phyloP scores from a whole-genome alignment of 2,797 vertebrate genomes.

The Sebastes jordani region DNA sequence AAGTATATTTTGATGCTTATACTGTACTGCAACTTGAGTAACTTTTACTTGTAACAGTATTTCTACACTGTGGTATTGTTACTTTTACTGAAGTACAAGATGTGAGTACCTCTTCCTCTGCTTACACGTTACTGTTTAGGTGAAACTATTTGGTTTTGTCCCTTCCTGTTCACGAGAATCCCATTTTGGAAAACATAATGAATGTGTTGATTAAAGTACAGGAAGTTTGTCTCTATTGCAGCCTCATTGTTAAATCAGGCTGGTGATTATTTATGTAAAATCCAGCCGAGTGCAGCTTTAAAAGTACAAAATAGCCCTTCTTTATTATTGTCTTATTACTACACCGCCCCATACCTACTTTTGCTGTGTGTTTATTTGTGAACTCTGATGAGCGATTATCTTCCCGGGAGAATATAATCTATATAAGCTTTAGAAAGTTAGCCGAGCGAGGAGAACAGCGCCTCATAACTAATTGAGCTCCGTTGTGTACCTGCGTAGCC shows the following conservation, averaged over 20 bases:
- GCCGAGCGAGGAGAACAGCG: background rate
- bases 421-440: conserved; percentile 8
- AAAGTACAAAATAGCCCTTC: conserved; percentile 8
- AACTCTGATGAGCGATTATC: conserved; percentile 15
- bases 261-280: conserved; percentile 5
- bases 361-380: background rate
- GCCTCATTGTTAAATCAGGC: background rate
- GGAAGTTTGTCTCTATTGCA: background rate
- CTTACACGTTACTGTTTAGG: background rate
- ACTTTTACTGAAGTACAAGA: too few relatives aligned
- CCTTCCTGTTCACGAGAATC: background rate
- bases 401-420: conserved; percentile 13
- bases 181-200: fast-evolving
- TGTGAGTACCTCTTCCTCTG: fast-evolving
- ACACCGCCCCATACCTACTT: background rate
- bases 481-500: conserved; percentile 3
- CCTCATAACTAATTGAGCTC: conserved; percentile 46
- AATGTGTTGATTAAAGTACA: background rate
- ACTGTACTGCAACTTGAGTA: too few relatives aligned
- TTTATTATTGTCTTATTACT: conserved; percentile 9
- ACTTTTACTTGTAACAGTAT: too few relatives aligned
- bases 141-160: background rate
- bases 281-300: background rate
- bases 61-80: too few relatives aligned
- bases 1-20: too few relatives aligned